phyloP scores from a whole-genome alignment of 2,888 invertebrate genomes.

The Poecilobothrus nobilitatus region DNA sequence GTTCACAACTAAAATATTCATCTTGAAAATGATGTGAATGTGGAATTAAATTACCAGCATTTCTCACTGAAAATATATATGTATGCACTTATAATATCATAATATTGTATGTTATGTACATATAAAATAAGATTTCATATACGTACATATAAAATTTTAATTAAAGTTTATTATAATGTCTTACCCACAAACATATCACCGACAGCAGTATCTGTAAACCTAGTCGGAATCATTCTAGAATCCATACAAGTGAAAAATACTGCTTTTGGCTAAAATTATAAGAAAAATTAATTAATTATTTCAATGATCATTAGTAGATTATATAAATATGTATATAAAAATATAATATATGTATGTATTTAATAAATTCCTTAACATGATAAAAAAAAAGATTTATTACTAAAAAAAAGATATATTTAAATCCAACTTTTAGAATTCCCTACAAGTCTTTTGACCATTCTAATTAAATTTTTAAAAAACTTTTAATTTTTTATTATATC shows the following conservation, averaged over 20 bases:
- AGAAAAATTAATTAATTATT: conserved; percentile 17
- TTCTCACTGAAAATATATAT: conserved; percentile 62
- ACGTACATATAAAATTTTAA: conserved; percentile 12
- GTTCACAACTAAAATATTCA: conserved; percentile 86
- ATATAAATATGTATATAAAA: too few species aligned
- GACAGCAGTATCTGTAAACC: conserved; percentile 89
- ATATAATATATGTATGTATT: too few species aligned
- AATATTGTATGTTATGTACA: background rate
- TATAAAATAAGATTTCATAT: too few species aligned
- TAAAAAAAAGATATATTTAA: too few species aligned
- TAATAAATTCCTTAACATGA: background rate
- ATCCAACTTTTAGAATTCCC: too few species aligned
- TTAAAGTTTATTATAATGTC: conserved; percentile 28
- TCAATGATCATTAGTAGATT: background rate
- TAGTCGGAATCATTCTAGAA: conserved; percentile 91
- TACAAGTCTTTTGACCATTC: too few species aligned
- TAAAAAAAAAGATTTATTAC: too few species aligned
- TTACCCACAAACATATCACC: conserved; percentile 96
- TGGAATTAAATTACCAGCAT: conserved; percentile 93
- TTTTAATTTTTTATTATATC: too few species aligned
- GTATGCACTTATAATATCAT: background rate
- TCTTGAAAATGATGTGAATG: conserved; percentile 80
- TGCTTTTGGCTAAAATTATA: conserved; percentile 75
- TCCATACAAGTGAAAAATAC: conserved; percentile 98
- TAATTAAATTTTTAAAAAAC: too few species aligned